Percentiles rank a stretch among this genome's conserved stretches.
phyloP scores from a whole-genome alignment of 2,888 invertebrate genomes.

The Laspeyria flexula region DNA sequence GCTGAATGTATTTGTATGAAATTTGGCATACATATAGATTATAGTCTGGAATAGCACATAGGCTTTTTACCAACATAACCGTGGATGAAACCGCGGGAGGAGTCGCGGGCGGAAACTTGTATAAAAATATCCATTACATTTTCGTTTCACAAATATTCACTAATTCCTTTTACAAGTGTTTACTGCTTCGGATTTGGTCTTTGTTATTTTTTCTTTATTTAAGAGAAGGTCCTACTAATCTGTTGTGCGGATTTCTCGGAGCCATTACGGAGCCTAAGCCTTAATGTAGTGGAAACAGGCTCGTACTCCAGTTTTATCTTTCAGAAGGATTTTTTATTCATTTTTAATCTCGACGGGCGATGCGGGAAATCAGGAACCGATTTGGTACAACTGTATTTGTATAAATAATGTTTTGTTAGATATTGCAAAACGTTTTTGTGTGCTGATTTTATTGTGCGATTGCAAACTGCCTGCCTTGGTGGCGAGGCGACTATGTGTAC shows the following conservation, averaged over 20 bases:
- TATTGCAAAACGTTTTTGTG: too few relatives aligned
- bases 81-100: too few relatives aligned
- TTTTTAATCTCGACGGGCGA: slow-evolving; percentile 36
- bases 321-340: slow-evolving; percentile 38
- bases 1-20: too few relatives aligned
- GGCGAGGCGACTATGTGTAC: too few relatives aligned
- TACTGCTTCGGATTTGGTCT: not conserved
- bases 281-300: slow-evolving; percentile 42
- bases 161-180: not conserved
- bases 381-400: slow-evolving; percentile 17
- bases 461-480: too few relatives aligned
- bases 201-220: slow-evolving; percentile 17
- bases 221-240: slow-evolving; percentile 25
- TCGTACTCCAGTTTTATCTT: slow-evolving; percentile 36
- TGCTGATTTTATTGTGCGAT: too few relatives aligned
- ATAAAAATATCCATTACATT: not conserved
- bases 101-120: too few relatives aligned
- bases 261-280: slow-evolving; percentile 34
- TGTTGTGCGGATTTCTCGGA: slow-evolving; percentile 30
- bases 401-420: not conserved
- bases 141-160: not conserved
- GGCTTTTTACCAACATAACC: too few relatives aligned
- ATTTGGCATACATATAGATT: too few relatives aligned
- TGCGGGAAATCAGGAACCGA: slow-evolving; percentile 23
- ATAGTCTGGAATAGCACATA: too few relatives aligned